Conservation (phyloP, 2,888 invertebrate species). For the Pasiphila rectangulata region DNA sequence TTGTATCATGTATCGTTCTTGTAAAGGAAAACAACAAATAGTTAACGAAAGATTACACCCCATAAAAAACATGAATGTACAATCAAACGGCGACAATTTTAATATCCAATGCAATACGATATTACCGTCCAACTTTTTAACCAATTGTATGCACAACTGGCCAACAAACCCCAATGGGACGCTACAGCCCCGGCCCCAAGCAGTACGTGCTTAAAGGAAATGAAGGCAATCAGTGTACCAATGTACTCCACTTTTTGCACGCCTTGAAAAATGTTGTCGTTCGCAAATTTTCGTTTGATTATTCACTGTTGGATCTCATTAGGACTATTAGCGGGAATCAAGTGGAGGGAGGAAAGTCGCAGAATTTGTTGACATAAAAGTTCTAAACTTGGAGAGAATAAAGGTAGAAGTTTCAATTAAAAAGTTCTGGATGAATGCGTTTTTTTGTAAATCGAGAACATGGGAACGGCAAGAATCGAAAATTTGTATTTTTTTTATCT, state of each 20-base stretch:
- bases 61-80: too few relatives aligned
- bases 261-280: conserved; percentile 45
- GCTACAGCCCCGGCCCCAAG: conserved; percentile 45
- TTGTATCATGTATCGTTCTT: too few relatives aligned
- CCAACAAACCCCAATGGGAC: conserved; percentile 16
- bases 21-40: too few relatives aligned
- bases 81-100: too few relatives aligned
- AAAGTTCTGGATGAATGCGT: neutral
- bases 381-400: conserved; percentile 1
- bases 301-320: conserved; percentile 33
- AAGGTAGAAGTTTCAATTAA: neutral
- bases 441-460: neutral
- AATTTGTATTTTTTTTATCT: too few relatives aligned
- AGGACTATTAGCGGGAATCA: conserved; percentile 33
- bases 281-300: conserved; percentile 44
- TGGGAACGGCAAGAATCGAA: too few relatives aligned
- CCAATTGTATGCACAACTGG: neutral
- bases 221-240: conserved; percentile 71
- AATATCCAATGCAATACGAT: too few relatives aligned
- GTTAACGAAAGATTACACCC: too few relatives aligned
- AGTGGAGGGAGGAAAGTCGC: conserved; percentile 19
- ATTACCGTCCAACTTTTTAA: neutral
- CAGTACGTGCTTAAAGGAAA: conserved; percentile 70
- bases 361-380: conserved; percentile 9
- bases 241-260: conserved; percentile 41